A percentile compares a stretch with the other conserved stretches of the same genome.
phyloP scores from a whole-genome alignment of 2,113 vertebrate genomes.

The Varanus komodoensis region DNA sequence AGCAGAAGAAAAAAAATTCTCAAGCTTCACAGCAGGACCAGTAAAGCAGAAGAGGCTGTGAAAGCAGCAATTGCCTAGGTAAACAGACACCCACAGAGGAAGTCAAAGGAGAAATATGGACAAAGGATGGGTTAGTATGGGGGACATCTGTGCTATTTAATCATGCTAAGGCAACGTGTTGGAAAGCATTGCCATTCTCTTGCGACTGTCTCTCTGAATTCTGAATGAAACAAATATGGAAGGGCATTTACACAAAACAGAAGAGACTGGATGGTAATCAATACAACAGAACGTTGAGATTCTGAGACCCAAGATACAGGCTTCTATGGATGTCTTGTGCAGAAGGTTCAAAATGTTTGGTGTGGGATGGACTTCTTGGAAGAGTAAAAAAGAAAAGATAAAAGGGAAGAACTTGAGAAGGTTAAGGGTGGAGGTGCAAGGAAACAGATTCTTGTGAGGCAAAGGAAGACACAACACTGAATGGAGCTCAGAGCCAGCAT shows the following conservation, averaged over 20 bases:
- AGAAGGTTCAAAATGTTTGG: background rate
- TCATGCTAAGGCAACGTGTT: background rate
- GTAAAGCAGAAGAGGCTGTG: background rate
- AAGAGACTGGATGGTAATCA: background rate
- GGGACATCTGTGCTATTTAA: background rate
- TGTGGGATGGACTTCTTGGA: background rate
- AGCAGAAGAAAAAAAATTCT: background rate
- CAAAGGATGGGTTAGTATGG: background rate
- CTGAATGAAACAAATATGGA: background rate
- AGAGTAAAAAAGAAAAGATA: background rate
- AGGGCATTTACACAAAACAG: background rate
- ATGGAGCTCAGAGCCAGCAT: too few relatives aligned
- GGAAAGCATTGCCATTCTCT: background rate
- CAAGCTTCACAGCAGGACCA: background rate
- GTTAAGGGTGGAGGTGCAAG: too few relatives aligned
- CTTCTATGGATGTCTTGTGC: background rate
- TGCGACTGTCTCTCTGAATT: background rate
- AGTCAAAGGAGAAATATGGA: conserved; percentile 28
- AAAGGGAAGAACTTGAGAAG: background rate
- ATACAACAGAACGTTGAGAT: background rate
- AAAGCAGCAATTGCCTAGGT: background rate
- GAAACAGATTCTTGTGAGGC: too few relatives aligned
- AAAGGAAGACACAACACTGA: too few relatives aligned
- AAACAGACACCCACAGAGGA: conserved; percentile 41
- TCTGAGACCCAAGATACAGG: background rate